Evolutionary conservation across 2,888 invertebrate species (phyloP).

Genomic region (Nephrotoma guestfalica): DNA sequence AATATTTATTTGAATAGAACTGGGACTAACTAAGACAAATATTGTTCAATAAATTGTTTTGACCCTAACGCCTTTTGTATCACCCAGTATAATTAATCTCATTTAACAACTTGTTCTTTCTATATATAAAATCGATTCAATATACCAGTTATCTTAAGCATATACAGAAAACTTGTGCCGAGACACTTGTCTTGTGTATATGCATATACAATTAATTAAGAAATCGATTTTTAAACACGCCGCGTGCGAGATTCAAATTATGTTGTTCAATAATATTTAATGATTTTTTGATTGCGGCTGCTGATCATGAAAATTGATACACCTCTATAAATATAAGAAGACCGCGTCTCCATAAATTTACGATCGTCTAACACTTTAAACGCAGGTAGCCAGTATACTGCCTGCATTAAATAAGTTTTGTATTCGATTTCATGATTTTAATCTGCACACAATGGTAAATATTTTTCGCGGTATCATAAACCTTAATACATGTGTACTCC

Average conservation of each 20-base stretch:
- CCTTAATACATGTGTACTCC: neutral
- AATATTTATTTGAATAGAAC: too few relatives aligned
- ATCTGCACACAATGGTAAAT: neutral
- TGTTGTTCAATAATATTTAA: neutral
- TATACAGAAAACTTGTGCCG: neutral
- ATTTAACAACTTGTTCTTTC: neutral
- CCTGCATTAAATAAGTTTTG: neutral
- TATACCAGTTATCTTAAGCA: neutral
- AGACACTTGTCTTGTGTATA: neutral
- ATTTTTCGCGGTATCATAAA: neutral
- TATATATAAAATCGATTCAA: neutral
- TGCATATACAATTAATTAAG: neutral
- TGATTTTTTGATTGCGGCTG: neutral
- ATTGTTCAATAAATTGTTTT: neutral
- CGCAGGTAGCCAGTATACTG: neutral
- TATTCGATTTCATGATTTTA: neutral
- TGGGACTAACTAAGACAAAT: too few relatives aligned
- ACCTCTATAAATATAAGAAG: neutral
- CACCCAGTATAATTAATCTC: neutral
- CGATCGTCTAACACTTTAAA: neutral
- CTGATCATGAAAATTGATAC: neutral
- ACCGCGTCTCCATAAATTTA: neutral
- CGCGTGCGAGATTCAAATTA: neutral
- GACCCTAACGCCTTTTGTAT: neutral
- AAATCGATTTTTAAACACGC: neutral